These are phyloP conservation scores for Ceratosolen solmsi DNA, from an alignment of 1,140 invertebrate genomes.

Conservation along the genomic window DNA sequence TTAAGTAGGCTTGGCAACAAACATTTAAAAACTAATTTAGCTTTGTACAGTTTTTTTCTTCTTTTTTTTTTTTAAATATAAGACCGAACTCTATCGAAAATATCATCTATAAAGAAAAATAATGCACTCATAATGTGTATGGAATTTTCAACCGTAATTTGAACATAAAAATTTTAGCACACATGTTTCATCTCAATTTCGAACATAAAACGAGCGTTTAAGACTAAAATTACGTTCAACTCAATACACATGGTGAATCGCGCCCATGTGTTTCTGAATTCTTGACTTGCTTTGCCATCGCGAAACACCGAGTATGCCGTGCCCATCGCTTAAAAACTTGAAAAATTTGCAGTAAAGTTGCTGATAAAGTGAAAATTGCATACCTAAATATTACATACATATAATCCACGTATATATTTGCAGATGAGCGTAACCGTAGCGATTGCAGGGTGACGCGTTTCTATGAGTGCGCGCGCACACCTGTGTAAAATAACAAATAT, in stretches of 20 bases:
- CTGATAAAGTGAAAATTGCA: conserved; percentile 8
- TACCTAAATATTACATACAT: not conserved
- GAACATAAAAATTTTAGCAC: conserved; percentile 33
- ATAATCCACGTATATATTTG: not conserved
- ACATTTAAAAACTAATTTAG: not conserved
- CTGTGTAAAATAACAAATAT: too few relatives aligned
- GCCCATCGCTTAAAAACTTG: not conserved
- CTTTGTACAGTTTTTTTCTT: not conserved
- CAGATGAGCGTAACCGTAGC: not conserved
- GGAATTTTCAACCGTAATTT: conserved; percentile 16
- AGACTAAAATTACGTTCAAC: conserved; percentile 38
- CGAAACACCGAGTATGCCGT: not conserved
- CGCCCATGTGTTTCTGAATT: conserved; percentile 20
- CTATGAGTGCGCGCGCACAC: too few relatives aligned
- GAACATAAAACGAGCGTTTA: conserved; percentile 14
- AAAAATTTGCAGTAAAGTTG: not conserved
- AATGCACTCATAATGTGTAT: conserved; percentile 24
- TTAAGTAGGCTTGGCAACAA: too few relatives aligned
- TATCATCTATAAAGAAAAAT: conserved; percentile 11
- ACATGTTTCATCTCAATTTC: conserved; percentile 44
- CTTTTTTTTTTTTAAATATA: too few relatives aligned
- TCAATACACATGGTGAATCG: conserved; percentile 19
- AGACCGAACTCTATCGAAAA: conserved; percentile 1
- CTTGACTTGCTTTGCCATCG: not conserved
- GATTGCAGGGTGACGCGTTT: too few relatives aligned